These are phyloP conservation scores for Rutilus rutilus DNA, from an alignment of 2,113 vertebrate species.

Conservation along the genomic window DNA sequence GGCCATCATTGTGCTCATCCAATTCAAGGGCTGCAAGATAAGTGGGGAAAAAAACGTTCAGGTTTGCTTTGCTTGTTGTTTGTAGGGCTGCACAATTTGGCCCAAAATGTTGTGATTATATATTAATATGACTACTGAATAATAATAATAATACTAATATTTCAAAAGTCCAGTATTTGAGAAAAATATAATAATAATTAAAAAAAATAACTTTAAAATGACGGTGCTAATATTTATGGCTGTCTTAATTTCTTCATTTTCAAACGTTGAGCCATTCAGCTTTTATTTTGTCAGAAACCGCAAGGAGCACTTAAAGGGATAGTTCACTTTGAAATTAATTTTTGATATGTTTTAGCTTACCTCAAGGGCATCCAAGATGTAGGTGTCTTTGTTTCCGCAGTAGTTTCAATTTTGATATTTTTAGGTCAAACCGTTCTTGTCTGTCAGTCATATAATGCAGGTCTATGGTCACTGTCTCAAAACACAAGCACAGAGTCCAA, in stretches of 20 bases:
- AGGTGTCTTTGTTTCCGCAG: too few species aligned
- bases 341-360: too few species aligned
- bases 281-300: not conserved
- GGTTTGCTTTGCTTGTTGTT: not conserved
- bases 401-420: too few species aligned
- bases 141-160: not conserved
- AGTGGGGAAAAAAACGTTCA: not conserved
- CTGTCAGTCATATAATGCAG: too few species aligned
- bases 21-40: conserved; percentile 75
- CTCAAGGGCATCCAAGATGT: too few species aligned
- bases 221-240: not conserved
- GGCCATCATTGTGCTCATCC: conserved; percentile 84
- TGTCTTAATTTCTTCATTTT: too few species aligned
- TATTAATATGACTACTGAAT: not conserved
- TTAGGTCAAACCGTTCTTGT: too few species aligned
- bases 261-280: not conserved
- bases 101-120: not conserved
- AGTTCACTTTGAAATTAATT: too few species aligned
- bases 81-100: not conserved
- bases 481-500: too few species aligned
- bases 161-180: not conserved
- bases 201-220: too few species aligned
- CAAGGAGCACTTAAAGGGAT: too few species aligned
- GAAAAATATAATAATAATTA: not conserved
- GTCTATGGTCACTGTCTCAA: too few species aligned